Evolutionary conservation across 2,113 vertebrate genomes (phyloP).

Genomic region (Leptocoma aspasia): DNA sequence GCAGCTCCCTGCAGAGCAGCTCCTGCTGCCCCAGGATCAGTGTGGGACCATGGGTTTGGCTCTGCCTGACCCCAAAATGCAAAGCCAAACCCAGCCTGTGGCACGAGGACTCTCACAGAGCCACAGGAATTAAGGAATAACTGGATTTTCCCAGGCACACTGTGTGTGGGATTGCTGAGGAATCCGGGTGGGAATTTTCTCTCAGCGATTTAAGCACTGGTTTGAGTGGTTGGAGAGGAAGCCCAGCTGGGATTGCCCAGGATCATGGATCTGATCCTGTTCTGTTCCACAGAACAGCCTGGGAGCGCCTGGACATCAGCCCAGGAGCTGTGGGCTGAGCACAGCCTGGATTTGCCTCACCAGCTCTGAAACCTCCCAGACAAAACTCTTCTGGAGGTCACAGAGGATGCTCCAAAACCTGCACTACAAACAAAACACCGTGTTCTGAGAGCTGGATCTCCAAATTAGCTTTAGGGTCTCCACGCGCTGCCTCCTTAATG

Average conservation of each 20-base stretch:
- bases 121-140: not conserved
- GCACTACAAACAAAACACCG: constrained; percentile 17
- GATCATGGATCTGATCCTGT: not conserved
- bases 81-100: not conserved
- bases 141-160: not conserved
- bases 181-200: not conserved
- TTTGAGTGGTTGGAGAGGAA: not conserved
- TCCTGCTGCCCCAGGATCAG: not conserved
- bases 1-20: not conserved
- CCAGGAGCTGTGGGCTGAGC: not conserved
- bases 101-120: not conserved
- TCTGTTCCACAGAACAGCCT: not conserved
- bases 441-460: not conserved
- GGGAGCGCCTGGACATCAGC: not conserved
- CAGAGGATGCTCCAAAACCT: not conserved
- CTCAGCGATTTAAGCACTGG: not conserved
- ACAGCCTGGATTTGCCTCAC: not conserved
- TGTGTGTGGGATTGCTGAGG: rapidly evolving
- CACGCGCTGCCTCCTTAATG: constrained; percentile 55
- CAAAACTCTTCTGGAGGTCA: constrained; percentile 25
- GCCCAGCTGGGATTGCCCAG: not conserved
- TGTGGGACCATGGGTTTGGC: not conserved
- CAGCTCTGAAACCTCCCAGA: not conserved
- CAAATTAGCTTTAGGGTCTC: constrained; percentile 60
- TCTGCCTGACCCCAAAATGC: not conserved